A percentile compares a stretch with the other conserved stretches of the same genome.
Conservation (phyloP, 2,888 invertebrate genomes). For the Aphidoletes aphidimyza region DNA sequence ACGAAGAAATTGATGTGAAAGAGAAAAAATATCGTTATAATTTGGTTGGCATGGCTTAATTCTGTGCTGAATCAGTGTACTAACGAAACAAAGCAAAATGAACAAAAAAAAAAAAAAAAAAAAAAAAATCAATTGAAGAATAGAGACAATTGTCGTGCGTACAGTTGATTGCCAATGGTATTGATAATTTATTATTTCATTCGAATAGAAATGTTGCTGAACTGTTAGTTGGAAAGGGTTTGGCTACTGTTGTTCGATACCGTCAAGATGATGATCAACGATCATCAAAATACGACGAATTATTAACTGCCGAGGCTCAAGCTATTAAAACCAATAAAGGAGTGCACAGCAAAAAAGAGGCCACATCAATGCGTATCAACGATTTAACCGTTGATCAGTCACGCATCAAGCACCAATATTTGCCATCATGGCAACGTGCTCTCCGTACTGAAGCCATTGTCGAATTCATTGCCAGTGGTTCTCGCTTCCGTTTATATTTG, state of each 20-base stretch:
- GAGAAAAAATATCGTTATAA: constrained; percentile 54
- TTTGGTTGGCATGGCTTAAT: constrained; percentile 54
- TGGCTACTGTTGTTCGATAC: constrained; percentile 92
- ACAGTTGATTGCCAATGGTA: not conserved
- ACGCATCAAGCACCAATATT: constrained; percentile 87
- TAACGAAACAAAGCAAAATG: constrained; percentile 65
- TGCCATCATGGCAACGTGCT: constrained; percentile 92
- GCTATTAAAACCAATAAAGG: constrained; percentile 84
- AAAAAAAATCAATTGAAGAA: not conserved
- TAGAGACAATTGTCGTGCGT: no score
- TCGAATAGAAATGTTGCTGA: constrained; percentile 87
- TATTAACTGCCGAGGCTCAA: constrained; percentile 92
- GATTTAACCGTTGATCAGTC: constrained; percentile 77
- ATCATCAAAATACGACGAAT: constrained; percentile 91
- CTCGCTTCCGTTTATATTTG: constrained; percentile 90
- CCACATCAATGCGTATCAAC: constrained; percentile 84
- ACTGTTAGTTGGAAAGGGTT: constrained; percentile 89
- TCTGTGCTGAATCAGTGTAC: constrained; percentile 55
- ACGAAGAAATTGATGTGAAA: constrained; percentile 21
- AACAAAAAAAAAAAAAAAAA: no score
- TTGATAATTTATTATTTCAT: not conserved
- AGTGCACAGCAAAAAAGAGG: constrained; percentile 88
- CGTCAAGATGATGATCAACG: constrained; percentile 96
- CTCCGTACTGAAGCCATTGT: constrained; percentile 91
- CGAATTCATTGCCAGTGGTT: constrained; percentile 97